Evolutionary conservation across 2,797 vertebrate genomes (phyloP).

Genomic region (Prionace glauca): DNA sequence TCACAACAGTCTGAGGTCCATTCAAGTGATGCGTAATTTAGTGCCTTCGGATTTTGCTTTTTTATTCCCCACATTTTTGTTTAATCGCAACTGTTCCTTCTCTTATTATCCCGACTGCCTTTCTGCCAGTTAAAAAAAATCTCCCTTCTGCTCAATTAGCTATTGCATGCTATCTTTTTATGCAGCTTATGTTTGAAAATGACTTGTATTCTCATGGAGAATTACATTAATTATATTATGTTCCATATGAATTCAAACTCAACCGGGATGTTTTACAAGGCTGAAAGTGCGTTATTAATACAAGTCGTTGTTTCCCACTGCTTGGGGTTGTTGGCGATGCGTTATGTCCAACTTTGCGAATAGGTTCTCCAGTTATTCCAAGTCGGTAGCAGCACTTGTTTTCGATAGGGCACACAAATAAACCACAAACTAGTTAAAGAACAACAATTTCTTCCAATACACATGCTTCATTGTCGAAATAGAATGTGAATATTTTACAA

Average conservation of each 20-base stretch:
- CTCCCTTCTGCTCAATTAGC: neutral
- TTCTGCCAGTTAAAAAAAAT: neutral
- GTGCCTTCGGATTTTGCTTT: neutral
- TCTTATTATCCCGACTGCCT: neutral
- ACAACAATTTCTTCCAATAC: neutral
- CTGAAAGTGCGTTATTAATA: neutral
- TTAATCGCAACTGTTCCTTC: neutral
- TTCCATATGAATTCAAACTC: neutral
- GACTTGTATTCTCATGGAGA: neutral
- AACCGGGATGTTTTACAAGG: neutral
- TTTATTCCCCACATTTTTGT: neutral
- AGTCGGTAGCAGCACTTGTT: neutral
- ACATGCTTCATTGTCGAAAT: neutral
- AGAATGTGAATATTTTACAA: neutral
- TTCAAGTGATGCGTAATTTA: neutral
- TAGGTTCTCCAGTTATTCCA: neutral
- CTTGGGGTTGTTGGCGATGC: neutral
- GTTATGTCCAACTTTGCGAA: neutral
- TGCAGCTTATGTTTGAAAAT: neutral
- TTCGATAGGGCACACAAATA: neutral
- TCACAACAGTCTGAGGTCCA: neutral
- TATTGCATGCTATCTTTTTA: neutral
- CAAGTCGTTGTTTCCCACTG: neutral
- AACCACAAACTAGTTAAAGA: neutral
- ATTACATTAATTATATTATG: neutral